Conservation (phyloP, 2,797 vertebrate species). For the Notoglanidium macrostoma region DNA sequence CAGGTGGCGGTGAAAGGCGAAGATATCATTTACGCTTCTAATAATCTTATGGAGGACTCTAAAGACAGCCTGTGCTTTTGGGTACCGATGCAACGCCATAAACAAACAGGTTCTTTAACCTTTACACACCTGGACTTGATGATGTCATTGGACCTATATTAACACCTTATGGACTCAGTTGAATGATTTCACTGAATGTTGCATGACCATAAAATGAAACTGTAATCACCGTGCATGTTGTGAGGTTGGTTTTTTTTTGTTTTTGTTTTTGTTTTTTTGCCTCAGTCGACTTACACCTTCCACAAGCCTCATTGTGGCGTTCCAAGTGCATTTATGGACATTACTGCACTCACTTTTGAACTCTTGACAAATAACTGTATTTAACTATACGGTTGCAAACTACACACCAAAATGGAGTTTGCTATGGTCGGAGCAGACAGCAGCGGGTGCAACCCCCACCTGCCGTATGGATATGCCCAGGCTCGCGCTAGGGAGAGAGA, state of each 20-base stretch:
- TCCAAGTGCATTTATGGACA: conserved; percentile 44
- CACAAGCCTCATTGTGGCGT: conserved; percentile 30
- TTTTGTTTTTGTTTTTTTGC: background rate
- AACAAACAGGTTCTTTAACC: conserved; percentile 17
- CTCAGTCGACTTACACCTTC: conserved; percentile 22
- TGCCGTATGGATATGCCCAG: conserved; percentile 92
- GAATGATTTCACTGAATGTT: conserved; percentile 29
- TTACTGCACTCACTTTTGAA: conserved; percentile 36
- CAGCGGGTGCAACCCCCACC: conserved; percentile 92
- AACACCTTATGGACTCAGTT: conserved; percentile 4
- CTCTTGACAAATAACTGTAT: conserved; percentile 21
- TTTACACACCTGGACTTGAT: conserved; percentile 36
- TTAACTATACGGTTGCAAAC: conserved; percentile 1
- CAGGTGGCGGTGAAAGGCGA: conserved; percentile 2
- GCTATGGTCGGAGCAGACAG: conserved; percentile 97
- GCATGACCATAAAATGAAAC: conserved; percentile 25
- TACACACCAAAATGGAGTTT: conserved; percentile 87
- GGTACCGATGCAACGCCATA: conserved; percentile 26
- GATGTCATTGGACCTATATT: conserved; percentile 29
- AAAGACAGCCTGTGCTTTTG: conserved; percentile 9
- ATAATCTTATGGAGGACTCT: conserved; percentile 33
- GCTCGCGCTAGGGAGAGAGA: conserved; percentile 86
- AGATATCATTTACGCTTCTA: background rate
- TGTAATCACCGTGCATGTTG: conserved; percentile 18
- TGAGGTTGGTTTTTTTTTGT: background rate